Evolutionary conservation across 2,888 invertebrate species (phyloP), one percentile per base, ranked within the genome.

Genomic region (Cancer borealis): DNA sequence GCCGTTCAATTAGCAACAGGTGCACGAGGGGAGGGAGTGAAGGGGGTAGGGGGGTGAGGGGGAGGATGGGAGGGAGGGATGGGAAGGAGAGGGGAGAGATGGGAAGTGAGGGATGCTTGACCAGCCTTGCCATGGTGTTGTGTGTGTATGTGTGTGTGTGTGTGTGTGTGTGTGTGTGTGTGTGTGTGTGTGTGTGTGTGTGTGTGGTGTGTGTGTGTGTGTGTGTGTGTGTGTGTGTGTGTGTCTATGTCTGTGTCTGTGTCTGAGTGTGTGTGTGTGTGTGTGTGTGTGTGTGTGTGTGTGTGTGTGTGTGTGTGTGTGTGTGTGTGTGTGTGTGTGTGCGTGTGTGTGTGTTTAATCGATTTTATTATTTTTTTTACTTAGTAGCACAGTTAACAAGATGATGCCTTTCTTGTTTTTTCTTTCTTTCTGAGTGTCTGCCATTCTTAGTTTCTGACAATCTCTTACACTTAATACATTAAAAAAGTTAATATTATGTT

Each of bases 201-300:
- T 49, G 8, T 49, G 49, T 49, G 5, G 5, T 49, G 49, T 49
- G 4, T 6, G 8, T 6, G 49, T 49, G 49, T 49, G 49, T 49
- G 49, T 26, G 21, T 79, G 79, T 79, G 79, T 79, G 79, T 79
- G 79, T 87, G 87, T 87, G 87, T 87, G 87, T 87, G 87, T 87
- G 87, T 87, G 87, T 87, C 26, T 87, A 30, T 87, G 87, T 87
- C 26, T 87, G 87, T 87, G 87, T 87, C 26, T 87, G 87, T 87
- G 87, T 87, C 26, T 87, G 87, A 6, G 87, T 87, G 87, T 30
- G 87, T 30, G 45, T 30, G 87, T 87, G 87, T 30, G 87, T 87
- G 26, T 39, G 87, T 87, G 87, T 87, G 87, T 66, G 87, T 87
- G 87, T 30, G 87, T 87, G 87, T 30, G 87, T 39, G 46, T 39